phyloP scores from a whole-genome alignment of 2,797 vertebrate species.

The Bufotes viridis region DNA sequence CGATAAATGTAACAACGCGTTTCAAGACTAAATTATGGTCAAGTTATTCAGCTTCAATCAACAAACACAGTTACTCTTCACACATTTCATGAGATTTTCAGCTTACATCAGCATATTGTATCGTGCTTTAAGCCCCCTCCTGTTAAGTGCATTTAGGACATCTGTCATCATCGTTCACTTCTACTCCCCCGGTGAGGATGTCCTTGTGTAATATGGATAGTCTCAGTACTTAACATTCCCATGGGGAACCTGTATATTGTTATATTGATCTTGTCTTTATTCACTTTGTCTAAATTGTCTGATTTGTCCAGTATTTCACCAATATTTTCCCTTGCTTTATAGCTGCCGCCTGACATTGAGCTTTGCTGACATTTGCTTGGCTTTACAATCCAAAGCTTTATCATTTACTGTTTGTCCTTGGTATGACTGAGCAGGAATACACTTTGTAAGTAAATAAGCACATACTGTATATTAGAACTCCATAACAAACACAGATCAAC shows the following conservation, averaged over 20 bases:
- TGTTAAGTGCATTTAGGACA: constrained; percentile 2
- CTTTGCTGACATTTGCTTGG: not conserved
- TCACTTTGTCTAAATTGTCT: not conserved
- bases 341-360: constrained; percentile 1
- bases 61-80: not conserved
- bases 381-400: not conserved
- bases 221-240: not conserved
- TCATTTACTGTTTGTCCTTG: not conserved
- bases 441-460: not conserved
- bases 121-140: not conserved
- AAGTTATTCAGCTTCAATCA: not conserved
- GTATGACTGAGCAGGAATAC: not conserved
- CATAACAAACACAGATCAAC: no score
- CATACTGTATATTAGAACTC: not conserved
- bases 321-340: not conserved
- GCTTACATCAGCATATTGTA: not conserved
- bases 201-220: not conserved
- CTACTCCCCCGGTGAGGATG: not conserved
- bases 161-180: not conserved
- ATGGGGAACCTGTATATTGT: not conserved
- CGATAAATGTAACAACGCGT: not conserved
- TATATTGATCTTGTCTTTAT: constrained; percentile 6
- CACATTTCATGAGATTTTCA: not conserved
- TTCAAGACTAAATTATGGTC: not conserved
- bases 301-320: constrained; percentile 4